These are phyloP conservation scores for Chelmon rostratus DNA, from an alignment of 2,797 vertebrate species.

Conservation along the genomic window DNA sequence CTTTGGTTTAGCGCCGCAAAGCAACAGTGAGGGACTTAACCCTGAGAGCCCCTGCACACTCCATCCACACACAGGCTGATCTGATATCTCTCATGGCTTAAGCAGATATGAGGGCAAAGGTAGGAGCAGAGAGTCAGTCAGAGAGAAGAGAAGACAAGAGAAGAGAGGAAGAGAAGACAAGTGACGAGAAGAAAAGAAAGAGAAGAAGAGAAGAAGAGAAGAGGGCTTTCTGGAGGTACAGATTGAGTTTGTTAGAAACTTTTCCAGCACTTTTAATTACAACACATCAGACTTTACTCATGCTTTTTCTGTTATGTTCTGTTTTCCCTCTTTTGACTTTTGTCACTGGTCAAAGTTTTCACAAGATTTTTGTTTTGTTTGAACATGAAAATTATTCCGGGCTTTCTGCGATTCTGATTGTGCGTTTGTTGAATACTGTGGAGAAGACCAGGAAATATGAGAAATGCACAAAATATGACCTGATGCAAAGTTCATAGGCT, in stretches of 20 bases:
- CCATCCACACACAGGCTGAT: slow-evolving; percentile 69
- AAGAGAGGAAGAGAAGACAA: slow-evolving; percentile 1
- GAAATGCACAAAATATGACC: slow-evolving; percentile 42
- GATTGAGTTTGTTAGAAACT: slow-evolving; percentile 14
- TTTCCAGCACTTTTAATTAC: background rate
- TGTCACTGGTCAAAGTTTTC: background rate
- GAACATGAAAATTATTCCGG: background rate
- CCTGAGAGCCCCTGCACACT: slow-evolving; percentile 69
- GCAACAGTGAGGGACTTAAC: slow-evolving; percentile 84
- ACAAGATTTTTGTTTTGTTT: background rate
- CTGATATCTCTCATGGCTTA: slow-evolving; percentile 73
- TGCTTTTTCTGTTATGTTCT: background rate
- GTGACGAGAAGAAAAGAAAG: background rate
- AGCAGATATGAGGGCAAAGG: slow-evolving; percentile 70
- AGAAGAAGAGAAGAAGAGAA: slow-evolving; percentile 14
- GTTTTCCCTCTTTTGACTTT: background rate
- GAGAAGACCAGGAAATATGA: slow-evolving; percentile 31
- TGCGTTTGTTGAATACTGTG: slow-evolving; percentile 3
- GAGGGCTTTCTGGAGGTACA: background rate
- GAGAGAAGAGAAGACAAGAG: slow-evolving; percentile 17
- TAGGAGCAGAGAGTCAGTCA: slow-evolving; percentile 40
- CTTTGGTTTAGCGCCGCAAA: slow-evolving; percentile 72
- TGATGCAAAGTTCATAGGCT: slow-evolving; percentile 24
- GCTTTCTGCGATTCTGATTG: background rate
- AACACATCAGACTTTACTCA: background rate